Evolutionary conservation across 2,797 vertebrate species (phyloP).

Genomic region (Telmatherina bonti): DNA sequence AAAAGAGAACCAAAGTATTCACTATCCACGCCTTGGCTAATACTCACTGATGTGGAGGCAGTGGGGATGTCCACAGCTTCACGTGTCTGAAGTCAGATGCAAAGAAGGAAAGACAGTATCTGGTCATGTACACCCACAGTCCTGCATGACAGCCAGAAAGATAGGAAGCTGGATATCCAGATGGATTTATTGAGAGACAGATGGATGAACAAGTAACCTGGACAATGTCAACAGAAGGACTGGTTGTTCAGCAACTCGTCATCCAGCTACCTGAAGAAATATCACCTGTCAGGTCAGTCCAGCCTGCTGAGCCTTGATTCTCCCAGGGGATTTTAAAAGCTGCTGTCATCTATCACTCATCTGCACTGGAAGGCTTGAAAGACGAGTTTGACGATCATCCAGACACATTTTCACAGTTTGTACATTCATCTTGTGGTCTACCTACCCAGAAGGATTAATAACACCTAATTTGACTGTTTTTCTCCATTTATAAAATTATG

Average conservation of each 20-base stretch:
- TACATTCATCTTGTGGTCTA: not conserved
- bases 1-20: constrained; percentile 26
- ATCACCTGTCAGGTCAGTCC: constrained; percentile 24
- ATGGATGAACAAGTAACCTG: constrained; percentile 11
- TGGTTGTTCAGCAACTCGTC: constrained; percentile 34
- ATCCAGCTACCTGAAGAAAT: constrained; percentile 20
- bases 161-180: constrained; percentile 1
- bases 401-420: constrained; percentile 3
- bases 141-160: constrained; percentile 21
- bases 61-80: constrained; percentile 13
- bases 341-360: constrained; percentile 33
- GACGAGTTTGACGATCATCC: constrained; percentile 17
- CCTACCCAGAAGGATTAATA: constrained; percentile 19
- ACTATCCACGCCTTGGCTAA: constrained; percentile 4
- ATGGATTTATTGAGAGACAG: constrained; percentile 26
- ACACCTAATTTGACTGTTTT: not conserved
- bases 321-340: constrained; percentile 26
- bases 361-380: constrained; percentile 35
- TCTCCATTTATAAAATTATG: constrained; percentile 1
- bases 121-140: constrained; percentile 22
- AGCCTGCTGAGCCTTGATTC: constrained; percentile 19
- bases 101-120: constrained; percentile 25
- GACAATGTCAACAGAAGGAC: constrained; percentile 32
- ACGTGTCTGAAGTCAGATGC: constrained; percentile 22
- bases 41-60: constrained; percentile 13